These are phyloP conservation scores for Haliclona indistincta DNA, from an alignment of 37 sponge, comb jelly and placozoan species.

Conservation along the genomic window DNA sequence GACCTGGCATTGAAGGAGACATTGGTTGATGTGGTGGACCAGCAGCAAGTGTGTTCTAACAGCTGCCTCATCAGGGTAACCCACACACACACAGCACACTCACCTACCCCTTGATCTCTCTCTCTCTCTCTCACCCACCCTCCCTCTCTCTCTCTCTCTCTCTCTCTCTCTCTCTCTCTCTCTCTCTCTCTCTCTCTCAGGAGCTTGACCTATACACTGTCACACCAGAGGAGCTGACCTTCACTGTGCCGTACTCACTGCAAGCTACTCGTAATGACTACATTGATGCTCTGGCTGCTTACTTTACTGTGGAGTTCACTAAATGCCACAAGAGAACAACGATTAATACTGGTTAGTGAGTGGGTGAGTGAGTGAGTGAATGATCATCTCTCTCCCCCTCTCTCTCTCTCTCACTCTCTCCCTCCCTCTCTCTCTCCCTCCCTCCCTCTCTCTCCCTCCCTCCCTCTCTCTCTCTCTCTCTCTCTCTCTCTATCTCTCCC, in stretches of 20 bases:
- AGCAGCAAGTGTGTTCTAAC: conserved; percentile 72
- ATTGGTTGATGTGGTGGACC: conserved; percentile 95
- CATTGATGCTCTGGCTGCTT: conserved; percentile 92
- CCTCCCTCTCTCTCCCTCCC: not conserved
- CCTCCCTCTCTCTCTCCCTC: not conserved
- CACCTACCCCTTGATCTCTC: not conserved
- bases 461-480: not conserved
- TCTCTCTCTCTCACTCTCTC: not conserved
- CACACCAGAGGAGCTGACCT: conserved; percentile 74
- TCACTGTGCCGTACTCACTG: conserved; percentile 78
- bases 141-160: too few relatives aligned
- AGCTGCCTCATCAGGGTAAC: conserved; percentile 75
- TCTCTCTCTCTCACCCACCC: conserved; percentile 13
- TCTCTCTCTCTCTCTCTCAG: conserved; percentile 43
- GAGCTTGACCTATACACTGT: conserved; percentile 94
- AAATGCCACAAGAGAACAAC: conserved; percentile 92
- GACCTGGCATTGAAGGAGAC: conserved; percentile 92
- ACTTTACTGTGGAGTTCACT: conserved; percentile 94
- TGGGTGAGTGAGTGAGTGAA: too few relatives aligned
- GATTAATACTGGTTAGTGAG: conserved; percentile 76
- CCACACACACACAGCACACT: too few relatives aligned
- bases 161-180: conserved; percentile 5
- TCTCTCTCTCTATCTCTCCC: not conserved
- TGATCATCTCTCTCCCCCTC: not conserved
- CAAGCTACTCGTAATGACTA: conserved; percentile 87